phyloP scores from a whole-genome alignment of 2,888 invertebrate species.

The Melinopterus prodromus region DNA sequence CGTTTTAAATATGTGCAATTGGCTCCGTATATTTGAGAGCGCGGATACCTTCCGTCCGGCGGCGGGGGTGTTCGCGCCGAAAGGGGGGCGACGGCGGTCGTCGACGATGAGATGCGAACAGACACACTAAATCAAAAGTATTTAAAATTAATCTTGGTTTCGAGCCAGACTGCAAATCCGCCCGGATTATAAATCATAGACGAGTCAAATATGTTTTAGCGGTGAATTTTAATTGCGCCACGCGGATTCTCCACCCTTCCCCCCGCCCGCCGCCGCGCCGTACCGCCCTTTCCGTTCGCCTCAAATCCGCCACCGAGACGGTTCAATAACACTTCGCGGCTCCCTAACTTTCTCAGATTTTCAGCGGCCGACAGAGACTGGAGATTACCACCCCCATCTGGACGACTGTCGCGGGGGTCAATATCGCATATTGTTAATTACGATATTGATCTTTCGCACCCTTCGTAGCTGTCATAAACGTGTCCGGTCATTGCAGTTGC shows the following conservation, averaged over 20 bases:
- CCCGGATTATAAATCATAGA: constrained; percentile 31
- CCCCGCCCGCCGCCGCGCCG: neutral
- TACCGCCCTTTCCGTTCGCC: neutral
- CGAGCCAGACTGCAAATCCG: constrained; percentile 31
- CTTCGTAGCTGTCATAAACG: neutral
- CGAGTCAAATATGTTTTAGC: constrained; percentile 29
- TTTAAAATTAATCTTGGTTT: constrained; percentile 36
- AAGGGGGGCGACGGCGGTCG: neutral
- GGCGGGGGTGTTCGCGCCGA: neutral
- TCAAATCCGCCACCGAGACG: neutral
- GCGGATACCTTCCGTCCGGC: constrained; percentile 14
- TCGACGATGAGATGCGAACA: constrained; percentile 19
- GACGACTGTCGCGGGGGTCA: neutral
- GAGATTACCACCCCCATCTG: neutral
- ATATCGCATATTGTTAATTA: neutral
- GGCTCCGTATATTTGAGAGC: constrained; percentile 13
- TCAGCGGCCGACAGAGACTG: neutral
- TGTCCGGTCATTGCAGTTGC: constrained; percentile 4
- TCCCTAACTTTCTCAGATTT: neutral
- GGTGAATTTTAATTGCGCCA: constrained; percentile 30
- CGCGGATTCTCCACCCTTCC: constrained; percentile 17
- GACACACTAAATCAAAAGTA: constrained; percentile 36
- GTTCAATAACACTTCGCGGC: neutral
- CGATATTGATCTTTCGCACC: neutral
- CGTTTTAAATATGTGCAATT: constrained; percentile 14